Evolutionary conservation across 37 sponge, comb jelly and placozoan species (phyloP), one percentile per base, ranked within the genome.

Genomic region (Tethya wilhelma): DNA sequence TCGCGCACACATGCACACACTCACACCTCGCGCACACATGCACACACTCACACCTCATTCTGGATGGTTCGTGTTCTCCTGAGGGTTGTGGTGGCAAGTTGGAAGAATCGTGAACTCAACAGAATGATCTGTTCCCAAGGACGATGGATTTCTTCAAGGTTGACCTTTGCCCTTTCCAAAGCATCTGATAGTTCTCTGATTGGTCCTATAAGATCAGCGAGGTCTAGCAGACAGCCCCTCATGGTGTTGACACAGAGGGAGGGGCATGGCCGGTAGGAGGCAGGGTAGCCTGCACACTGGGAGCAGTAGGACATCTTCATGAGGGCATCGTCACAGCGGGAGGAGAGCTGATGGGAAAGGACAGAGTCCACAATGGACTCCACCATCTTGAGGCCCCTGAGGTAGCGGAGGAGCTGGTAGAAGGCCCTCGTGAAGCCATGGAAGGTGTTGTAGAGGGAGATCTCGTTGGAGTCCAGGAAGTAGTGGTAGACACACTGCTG

Each of bases 211-310:
- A 87, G 34, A 42, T 74, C 87, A 26, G 57, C 28, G 2, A 66
- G 34, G 31, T 80, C 87, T 2, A 80, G 38, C 38, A 87, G 59
- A 63, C 87, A 87, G 8, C 87, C 87, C 20, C 87, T 42, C 59
- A 87, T 29, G 26, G 44, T 42, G 81, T 87, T 87, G 33, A 87
- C 32, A 64, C 87, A 87, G 28, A 87, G 56, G 23, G 67, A 74
- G 23, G 43, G 38, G 44, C 87, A 87, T 0, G 64, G 45, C 34
- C 28, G 26, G 11, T 28, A 32, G 29, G 44, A 8, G 0, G 12
- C 8, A 9, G 38, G 32, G 42, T 79, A 74, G 4, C 87, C 87
- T 12, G 81, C 71, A 60, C 87, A 87, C 57, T 40, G 40, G 32
- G 87, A 59, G 59, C 87, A 87, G 59, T 56, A 25, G 8, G 56